Base-by-base conservation (phyloP, 2,113 vertebrate species). In the Perccottus glenii region DNA sequence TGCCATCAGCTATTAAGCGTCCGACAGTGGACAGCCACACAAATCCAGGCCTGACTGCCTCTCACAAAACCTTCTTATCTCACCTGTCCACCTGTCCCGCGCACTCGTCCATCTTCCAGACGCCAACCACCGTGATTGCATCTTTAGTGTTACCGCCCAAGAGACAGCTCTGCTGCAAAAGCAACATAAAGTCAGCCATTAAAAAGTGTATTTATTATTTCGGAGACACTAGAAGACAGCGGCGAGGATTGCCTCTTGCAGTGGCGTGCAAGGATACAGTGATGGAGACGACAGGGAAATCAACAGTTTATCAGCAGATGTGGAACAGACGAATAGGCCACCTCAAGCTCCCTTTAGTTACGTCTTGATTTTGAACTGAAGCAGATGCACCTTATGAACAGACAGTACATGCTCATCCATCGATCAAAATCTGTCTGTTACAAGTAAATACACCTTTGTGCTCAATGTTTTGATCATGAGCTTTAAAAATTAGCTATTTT, bases 1-100 rank as follows among this genome's bases (percentile, higher is more conserved):
- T 84, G 87, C 88, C 85, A 91, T 92, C 89, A 91, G 89, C 89
- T 90, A 92, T 92, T 92, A 90, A 89, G 87, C 73, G 88, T 89
- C 84, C 82, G 33, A 77, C 83, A 61, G 85, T 59, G 84, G 88
- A 91, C 90, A 82, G 81, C 81, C 78, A 77, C 89, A 88, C 87
- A 88, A 87, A 89, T 89, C 85, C 86, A 77, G 89, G 73, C 82
- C 83, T 75, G 80, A 85, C 85, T 79, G 85, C 78, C 75, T 86
- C 87, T 87, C 87, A 88, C 85, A 84, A 84, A 90, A 87, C 87
- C 88, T 89, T 70, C 91, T 91, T 92, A 91, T 92, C 91, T 87
- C 89, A 90, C 88, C 89, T 92, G 89, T 92, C 91, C 89, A 91
- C 89, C 89, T 92, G 89, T 90, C 85, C 88, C 80, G 64, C 85